Percentiles rank a stretch among this genome's conserved stretches.
These are phyloP conservation scores for Eilema griseolum DNA, from an alignment of 2,888 invertebrate species.

Conservation along the genomic window DNA sequence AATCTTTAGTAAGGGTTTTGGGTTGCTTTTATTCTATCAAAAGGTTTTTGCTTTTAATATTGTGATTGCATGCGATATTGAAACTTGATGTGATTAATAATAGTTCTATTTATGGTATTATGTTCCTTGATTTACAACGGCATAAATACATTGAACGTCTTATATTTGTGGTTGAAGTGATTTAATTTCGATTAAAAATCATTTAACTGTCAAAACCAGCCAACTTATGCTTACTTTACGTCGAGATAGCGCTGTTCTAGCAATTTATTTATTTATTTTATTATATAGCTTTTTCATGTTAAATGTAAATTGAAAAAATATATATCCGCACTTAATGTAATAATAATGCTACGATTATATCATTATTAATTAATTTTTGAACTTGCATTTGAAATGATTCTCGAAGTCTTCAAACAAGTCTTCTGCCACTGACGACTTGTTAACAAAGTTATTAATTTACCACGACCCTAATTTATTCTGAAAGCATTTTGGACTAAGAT, in stretches of 20 bases:
- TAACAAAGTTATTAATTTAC: conserved; percentile 2
- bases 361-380: neutral
- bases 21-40: neutral
- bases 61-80: too few relatives aligned
- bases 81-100: too few relatives aligned
- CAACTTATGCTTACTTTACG: too few relatives aligned
- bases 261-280: too few relatives aligned
- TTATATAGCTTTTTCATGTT: too few relatives aligned
- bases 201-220: too few relatives aligned
- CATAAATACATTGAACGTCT: too few relatives aligned
- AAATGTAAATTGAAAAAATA: neutral
- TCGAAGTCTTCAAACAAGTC: neutral
- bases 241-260: too few relatives aligned
- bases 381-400: neutral
- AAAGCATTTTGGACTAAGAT: neutral
- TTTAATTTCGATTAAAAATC: too few relatives aligned
- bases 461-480: neutral
- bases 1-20: neutral
- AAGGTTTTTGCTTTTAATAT: neutral
- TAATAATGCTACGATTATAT: neutral
- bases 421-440: conserved; percentile 7
- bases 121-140: too few relatives aligned
- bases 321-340: neutral
- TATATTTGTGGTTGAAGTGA: too few relatives aligned
- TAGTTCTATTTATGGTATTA: too few relatives aligned